Evolutionary conservation across 1,140 invertebrate genomes (phyloP).

Genomic region (Kradibia gibbosae): DNA sequence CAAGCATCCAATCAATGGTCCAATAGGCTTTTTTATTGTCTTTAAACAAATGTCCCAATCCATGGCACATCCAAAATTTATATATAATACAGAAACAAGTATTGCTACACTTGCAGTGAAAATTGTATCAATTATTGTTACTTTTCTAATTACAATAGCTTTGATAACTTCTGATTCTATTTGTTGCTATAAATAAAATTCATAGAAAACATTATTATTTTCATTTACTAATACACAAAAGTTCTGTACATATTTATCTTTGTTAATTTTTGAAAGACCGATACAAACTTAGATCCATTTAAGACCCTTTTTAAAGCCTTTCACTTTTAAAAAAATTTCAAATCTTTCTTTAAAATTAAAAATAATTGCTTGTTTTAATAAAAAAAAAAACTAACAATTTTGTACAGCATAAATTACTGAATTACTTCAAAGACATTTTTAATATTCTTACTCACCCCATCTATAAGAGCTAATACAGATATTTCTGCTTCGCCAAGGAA

Average conservation of each 20-base stretch:
- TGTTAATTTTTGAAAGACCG: too few species aligned
- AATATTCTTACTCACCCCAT: constrained; percentile 50
- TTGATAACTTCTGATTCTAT: constrained; percentile 64
- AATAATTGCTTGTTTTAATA: not conserved
- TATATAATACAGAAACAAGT: constrained; percentile 88
- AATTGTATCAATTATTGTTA: constrained; percentile 80
- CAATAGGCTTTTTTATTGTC: constrained; percentile 84
- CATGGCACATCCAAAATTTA: constrained; percentile 95
- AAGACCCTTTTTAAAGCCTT: too few species aligned
- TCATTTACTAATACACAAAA: too few species aligned
- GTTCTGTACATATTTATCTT: too few species aligned
- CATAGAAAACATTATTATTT: not conserved
- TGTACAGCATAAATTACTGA: not conserved
- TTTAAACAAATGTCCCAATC: constrained; percentile 82
- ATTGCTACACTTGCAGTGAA: constrained; percentile 85
- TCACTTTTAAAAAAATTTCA: not conserved
- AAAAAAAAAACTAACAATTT: not conserved
- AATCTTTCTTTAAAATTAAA: not conserved
- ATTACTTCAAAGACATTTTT: not conserved
- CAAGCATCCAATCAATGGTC: constrained; percentile 86
- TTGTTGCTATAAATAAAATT: constrained; percentile 19
- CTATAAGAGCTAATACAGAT: constrained; percentile 34
- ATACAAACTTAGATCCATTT: too few species aligned
- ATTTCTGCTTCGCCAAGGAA: constrained; percentile 77
- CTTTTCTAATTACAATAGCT: constrained; percentile 77